Base-by-base conservation (phyloP, 1,140 invertebrate species). In the Phymorhynchus buccinoides region DNA sequence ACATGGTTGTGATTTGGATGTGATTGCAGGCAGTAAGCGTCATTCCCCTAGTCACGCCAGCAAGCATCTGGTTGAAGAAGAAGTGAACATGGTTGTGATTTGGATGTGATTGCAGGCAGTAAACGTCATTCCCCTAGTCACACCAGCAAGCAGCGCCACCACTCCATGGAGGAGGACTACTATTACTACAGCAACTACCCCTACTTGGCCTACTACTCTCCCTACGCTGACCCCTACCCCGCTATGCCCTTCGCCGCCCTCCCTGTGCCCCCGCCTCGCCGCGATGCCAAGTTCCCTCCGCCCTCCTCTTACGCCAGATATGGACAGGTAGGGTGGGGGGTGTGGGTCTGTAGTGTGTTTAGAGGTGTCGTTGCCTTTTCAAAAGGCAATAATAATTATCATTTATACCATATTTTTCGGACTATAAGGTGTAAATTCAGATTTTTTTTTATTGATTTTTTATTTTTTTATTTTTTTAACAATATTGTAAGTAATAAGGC, bases 91-190 rank as follows among this genome's bases (percentile, higher is more conserved):
- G 56, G 56, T 62, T 62, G 56, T 18, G 12, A 62, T 22, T n/a
- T n/a, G n/a, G n/a, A n/a, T 62, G 56, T 62, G 56, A 37, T 41
- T 35, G 44, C 66, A 83, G 81, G 18, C 22, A 87, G 86, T 62
- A 89, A 89, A 73, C 82, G 87, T n/a, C 88, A 86, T 80, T 85
- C 83, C 42, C 66, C 84, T 14, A 84, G 82, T 81, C 80, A 86
- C 32, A 78, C 56, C 80, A 88, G 82, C 37, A 91, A 91, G 73
- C 90, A 87, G 80, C 85, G 91, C 48, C 89, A 91, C 83, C 90
- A 92, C 85, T 91, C 91, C 80, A 88, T 90, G 79, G 91, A 93
- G 84, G 90, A 89, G 66, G 91, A 92, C 77, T 91, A 90, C 79
- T 84, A 84, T 48, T 86, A 87, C 84, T 78, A 87, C 42, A 88